Evolutionary conservation across 2,113 vertebrate species (phyloP), one percentile per base, ranked within the genome.

Genomic region (Leptodactylus fuscus): DNA sequence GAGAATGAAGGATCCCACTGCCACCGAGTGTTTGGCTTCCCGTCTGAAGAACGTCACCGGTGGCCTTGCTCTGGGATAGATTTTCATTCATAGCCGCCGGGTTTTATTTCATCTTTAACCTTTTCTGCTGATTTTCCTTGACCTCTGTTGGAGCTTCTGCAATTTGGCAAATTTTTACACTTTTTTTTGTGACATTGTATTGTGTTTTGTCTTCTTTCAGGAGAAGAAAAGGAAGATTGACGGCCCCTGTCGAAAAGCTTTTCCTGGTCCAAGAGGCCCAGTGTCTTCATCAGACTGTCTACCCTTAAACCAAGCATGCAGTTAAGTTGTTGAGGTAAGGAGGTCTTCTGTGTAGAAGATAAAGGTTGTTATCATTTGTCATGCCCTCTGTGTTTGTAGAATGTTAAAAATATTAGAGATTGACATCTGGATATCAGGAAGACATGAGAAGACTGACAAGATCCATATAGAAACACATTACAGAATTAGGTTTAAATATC

Each of bases 1-100:
- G 97, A 97, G 97, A 99, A 99, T 97, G 97, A 97, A 97, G 96
- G 96, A 97, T 98, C 97, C 96, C 97, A 94, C 96, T 93, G 96
- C 96, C 95, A 93, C 95, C 96, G 96, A 96, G 97, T 96, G 96
- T 97, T 98, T 98, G 97, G 97, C 97, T 96, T 95, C 96, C 96
- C 95, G 97, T 96, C 97, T 96, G 92, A 93, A 90, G 94, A 94
- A 90, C 95, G 93, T 97, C 97, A 96, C 95, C 88, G 88, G 95
- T 95, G 96, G 97, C 97, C 98, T 98, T 96, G 96, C 95, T 91
- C 90, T 89, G 5, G 95, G 96, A 96, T 97, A 95, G 96, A 95
- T 97, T 98, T 97, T 95, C 97, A 94, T 96, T 95, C 91, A 95
- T 92, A 91, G 95, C 93, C 92, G 90, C 93, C 75, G 71, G 97